Evolutionary conservation across 2,888 invertebrate genomes (phyloP), one percentile per base, ranked within the genome.

Genomic region (Miltochrista miniata): DNA sequence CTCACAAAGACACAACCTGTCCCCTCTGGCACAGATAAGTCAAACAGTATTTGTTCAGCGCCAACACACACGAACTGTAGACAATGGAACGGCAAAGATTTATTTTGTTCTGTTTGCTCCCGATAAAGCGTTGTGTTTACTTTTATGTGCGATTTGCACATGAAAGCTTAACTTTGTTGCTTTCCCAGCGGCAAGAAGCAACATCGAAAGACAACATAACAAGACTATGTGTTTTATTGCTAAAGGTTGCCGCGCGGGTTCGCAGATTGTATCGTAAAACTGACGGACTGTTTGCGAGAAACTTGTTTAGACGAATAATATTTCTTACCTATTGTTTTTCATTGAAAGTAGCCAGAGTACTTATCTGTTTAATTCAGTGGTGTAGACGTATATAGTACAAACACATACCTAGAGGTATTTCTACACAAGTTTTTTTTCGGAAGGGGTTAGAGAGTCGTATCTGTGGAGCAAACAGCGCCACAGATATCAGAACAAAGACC

Each of bases 261-360:
- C n/a, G 39, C 24, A 15, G 46, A 54, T 43, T 48, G 48, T 48
- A 47, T 44, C 48, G 37, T 64, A 60, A 64, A 63, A 33, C 40
- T 58, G 58, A 51, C 31, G 45, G 46, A 44, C 39, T 45, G 39
- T 54, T 63, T 66, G 35, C 29, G 15, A 12, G 29, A 24, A n/a
- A 13, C 31, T 35, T 12, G 29, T 33, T 42, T 36, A 43, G 37
- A 30, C 42, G 49, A 64, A 39, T 40, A 24, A 24, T 24, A 5
- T 24, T 24, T 4, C 18, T 5, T 24, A 5, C 2, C 18, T 24
- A 24, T 24, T 24, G 5, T 24, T 24, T 24, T 24, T 24, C 18
- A 4, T 24, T 4, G 5, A 24, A 24, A 24, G 18, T 24, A n/a
- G n/a, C n/a, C n/a, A n/a, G n/a, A n/a, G n/a, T n/a, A n/a, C n/a